A percentile compares a stretch with the other conserved stretches of the same genome.
Evolutionary conservation across 2,888 invertebrate genomes (phyloP).

Genomic region (Drosophila limbata): DNA sequence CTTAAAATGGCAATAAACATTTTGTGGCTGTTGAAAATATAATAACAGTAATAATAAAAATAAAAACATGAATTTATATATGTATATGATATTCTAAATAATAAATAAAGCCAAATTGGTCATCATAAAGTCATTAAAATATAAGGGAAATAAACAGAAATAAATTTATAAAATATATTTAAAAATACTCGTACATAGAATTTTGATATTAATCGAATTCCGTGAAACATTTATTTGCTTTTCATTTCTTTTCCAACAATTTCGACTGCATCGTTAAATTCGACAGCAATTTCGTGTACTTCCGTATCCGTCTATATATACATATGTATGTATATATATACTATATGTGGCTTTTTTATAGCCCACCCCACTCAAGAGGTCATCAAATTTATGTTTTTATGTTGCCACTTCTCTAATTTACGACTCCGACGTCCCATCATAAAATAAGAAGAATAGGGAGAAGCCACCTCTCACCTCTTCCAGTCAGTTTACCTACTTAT

Average conservation of each 20-base stretch:
- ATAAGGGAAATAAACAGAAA: slow-evolving; percentile 11
- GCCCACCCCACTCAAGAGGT: slow-evolving; percentile 21
- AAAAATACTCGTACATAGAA: slow-evolving; percentile 1
- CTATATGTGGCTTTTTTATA: slow-evolving; percentile 10
- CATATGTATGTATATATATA: neutral
- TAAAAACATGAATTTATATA: slow-evolving; percentile 13
- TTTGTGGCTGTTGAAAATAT: slow-evolving; percentile 46
- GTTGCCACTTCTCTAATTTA: slow-evolving; percentile 43
- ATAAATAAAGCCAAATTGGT: slow-evolving; percentile 45
- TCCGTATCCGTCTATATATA: slow-evolving; percentile 23
- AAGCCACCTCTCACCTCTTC: slow-evolving; percentile 22
- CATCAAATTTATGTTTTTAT: slow-evolving; percentile 44
- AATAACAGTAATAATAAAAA: slow-evolving; percentile 43
- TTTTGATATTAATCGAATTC: slow-evolving; percentile 24
- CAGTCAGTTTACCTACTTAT: neutral
- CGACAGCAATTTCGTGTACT: slow-evolving; percentile 28
- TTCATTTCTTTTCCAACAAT: neutral
- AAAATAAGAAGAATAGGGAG: slow-evolving; percentile 11
- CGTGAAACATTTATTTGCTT: slow-evolving; percentile 4
- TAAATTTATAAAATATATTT: slow-evolving; percentile 4
- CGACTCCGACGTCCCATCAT: slow-evolving; percentile 28
- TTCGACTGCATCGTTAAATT: slow-evolving; percentile 15
- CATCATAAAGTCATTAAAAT: slow-evolving; percentile 19
- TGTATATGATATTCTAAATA: slow-evolving; percentile 15
- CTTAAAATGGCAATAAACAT: slow-evolving; percentile 53